Evolutionary conservation across 2,113 vertebrate species (phyloP), one percentile per base, ranked within the genome.

Genomic region (Tychaedon coryphoeus): DNA sequence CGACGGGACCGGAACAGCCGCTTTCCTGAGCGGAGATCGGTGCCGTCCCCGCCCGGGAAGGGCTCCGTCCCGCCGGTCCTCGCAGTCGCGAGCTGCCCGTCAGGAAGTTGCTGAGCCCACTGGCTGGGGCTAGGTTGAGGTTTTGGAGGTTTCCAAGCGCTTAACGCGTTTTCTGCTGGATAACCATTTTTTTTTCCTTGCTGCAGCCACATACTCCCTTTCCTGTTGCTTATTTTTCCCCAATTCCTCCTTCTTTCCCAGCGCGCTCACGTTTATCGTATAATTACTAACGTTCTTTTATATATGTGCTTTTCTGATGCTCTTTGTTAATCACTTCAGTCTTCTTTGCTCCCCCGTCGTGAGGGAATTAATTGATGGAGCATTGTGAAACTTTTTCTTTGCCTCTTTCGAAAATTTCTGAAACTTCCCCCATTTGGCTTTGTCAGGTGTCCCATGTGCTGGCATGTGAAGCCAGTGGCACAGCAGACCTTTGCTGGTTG

Each of bases 1-100:
- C 93, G 92, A 95, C 89, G 92, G 88, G 93, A 95, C 95, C 95
- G 95, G 95, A 96, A 96, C 95, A 78, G 92, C 86, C 79, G 62
- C 89, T 91, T 96, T 94, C 95, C 89, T 88, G 95, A 77, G n/a
- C 56, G 89, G 78, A 95, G 89, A 78, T 61, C 82, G 86, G 95
- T 86, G 47, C 47, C 54, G 74, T 88, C 92, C 47, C 83, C 83
- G 78, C 86, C 95, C 71, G 94, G 71, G 83, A 64, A 82, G 90
- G 83, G 67, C 90, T 50, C 40, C 53, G 50, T 86, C 23, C 29
- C 36, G 1, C 33, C 3, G 71, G 4, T 53, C 45, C 45, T 51
- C 45, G 61, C 71, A 69, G 38, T 42, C 12, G 74, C 7, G 43
- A 19, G 42, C 47, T 31, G 66, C 65, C 40, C 8, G 29, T 57